Evolutionary conservation across 1,140 invertebrate species (phyloP).

Genomic region (Melipona quadrifasciata): DNA sequence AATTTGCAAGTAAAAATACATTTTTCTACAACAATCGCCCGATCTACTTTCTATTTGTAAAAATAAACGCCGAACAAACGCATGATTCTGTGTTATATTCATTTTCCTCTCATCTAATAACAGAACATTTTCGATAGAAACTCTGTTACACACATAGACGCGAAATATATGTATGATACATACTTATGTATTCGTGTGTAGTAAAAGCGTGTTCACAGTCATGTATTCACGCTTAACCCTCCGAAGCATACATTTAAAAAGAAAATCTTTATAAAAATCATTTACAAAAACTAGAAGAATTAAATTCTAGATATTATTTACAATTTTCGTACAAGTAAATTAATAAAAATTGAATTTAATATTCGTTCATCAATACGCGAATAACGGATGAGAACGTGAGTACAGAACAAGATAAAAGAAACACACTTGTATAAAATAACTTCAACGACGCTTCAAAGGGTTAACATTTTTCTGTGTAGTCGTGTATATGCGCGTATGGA

Average conservation of each 20-base stretch:
- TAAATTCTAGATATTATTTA: conserved; percentile 24
- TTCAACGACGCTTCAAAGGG: conserved; percentile 24
- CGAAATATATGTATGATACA: conserved; percentile 17
- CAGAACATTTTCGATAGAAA: conserved; percentile 63
- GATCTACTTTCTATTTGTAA: neutral
- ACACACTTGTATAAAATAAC: conserved; percentile 15
- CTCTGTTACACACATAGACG: conserved; percentile 47
- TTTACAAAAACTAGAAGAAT: neutral
- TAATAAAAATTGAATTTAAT: conserved; percentile 20
- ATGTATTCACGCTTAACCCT: conserved; percentile 48
- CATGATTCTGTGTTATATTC: neutral
- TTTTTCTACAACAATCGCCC: conserved; percentile 1
- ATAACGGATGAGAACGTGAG: neutral
- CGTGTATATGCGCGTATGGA: conserved; percentile 69
- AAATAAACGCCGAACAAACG: neutral
- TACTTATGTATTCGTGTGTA: conserved; percentile 10
- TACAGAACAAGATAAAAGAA: neutral
- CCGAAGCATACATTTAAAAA: conserved; percentile 15
- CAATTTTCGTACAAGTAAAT: neutral
- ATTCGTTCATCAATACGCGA: neutral
- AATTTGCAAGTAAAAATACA: neutral
- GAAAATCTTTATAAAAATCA: neutral
- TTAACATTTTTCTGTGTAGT: conserved; percentile 59
- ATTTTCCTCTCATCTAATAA: neutral
- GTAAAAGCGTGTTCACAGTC: conserved; percentile 50